These are phyloP conservation scores for Pseudopipra pipra DNA, from an alignment of 2,113 vertebrate species.

Conservation along the genomic window DNA sequence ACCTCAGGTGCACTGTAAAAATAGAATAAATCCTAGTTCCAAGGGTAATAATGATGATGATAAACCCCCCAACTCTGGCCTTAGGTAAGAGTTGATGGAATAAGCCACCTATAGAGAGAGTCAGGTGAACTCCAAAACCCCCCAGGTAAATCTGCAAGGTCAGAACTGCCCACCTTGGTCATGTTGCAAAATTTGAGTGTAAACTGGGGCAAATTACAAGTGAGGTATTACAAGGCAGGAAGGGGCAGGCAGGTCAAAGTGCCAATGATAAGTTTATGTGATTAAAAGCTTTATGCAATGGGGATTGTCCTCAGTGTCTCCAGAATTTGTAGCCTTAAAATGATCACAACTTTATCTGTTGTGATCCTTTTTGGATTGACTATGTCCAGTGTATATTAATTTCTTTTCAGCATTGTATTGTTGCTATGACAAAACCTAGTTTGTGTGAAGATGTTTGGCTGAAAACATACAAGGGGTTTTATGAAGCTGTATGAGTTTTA, in stretches of 20 bases:
- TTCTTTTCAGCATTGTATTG: background rate
- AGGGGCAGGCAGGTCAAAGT: background rate
- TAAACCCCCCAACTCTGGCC: background rate
- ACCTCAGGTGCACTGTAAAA: background rate
- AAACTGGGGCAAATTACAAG: background rate
- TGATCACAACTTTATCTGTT: background rate
- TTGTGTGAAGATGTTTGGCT: background rate
- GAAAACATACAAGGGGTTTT: background rate
- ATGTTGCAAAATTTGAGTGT: background rate
- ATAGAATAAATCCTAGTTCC: background rate
- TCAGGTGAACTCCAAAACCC: background rate
- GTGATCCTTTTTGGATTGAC: background rate
- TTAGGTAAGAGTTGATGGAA: background rate
- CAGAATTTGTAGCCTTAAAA: background rate
- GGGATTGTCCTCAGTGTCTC: background rate
- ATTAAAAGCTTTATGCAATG: background rate
- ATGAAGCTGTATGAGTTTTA: background rate
- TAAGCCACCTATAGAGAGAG: background rate
- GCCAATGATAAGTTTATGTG: background rate
- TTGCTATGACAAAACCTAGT: background rate
- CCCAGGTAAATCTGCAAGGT: background rate
- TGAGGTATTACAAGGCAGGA: background rate
- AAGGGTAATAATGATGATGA: background rate
- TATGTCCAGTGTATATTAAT: fast-evolving
- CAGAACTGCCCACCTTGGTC: background rate